Evolutionary conservation across 2,888 invertebrate species (phyloP).

Genomic region (Acheta domesticus): DNA sequence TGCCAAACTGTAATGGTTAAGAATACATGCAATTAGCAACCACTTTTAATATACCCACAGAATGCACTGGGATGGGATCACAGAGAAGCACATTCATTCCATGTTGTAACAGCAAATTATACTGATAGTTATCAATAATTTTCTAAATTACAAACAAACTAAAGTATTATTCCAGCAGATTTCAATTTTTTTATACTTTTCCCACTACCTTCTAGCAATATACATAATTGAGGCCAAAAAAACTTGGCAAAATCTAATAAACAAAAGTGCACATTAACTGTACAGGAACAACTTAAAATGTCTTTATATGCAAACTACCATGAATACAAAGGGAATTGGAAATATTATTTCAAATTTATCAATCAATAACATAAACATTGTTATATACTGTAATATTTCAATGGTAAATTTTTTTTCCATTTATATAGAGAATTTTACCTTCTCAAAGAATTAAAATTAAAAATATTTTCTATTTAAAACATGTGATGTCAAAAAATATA

Average conservation of each 20-base stretch:
- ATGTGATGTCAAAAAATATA: no score
- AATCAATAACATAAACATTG: background rate
- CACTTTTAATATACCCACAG: no score
- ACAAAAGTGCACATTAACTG: background rate
- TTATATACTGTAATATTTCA: background rate
- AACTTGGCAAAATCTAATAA: background rate
- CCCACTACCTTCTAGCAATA: background rate
- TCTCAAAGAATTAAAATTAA: no score
- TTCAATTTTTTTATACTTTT: background rate
- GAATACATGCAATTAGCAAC: no score
- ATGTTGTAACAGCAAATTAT: background rate
- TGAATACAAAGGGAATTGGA: background rate
- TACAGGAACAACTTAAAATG: constrained; percentile 2
- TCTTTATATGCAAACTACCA: constrained; percentile 2
- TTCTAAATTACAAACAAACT: background rate
- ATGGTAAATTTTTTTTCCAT: background rate
- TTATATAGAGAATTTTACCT: no score
- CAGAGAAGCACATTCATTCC: background rate
- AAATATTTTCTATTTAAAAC: no score
- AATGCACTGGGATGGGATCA: background rate
- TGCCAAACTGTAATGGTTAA: no score
- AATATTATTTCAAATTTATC: background rate
- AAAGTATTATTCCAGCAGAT: background rate
- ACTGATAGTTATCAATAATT: background rate
- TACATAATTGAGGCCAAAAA: background rate